Percentiles rank a stretch among this genome's conserved stretches.
Conservation (phyloP, 2,888 invertebrate genomes). For the Spilarctia lutea region DNA sequence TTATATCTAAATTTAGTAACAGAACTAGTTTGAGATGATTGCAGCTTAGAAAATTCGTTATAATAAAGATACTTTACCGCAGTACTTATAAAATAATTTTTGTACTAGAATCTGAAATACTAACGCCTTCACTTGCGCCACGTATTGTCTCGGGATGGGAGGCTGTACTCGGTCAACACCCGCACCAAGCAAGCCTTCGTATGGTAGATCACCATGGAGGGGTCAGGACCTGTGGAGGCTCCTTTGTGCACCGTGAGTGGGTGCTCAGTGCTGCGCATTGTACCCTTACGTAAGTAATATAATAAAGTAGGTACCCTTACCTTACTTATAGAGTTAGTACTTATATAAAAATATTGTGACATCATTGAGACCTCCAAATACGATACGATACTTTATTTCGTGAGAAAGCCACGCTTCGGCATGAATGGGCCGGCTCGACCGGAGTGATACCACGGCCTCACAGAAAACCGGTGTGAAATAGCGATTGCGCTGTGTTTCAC, state of each 20-base stretch:
- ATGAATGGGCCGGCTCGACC: too few relatives aligned
- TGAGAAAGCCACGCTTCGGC: too few relatives aligned
- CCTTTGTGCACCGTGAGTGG: conserved; percentile 71
- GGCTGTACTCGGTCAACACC: conserved; percentile 71
- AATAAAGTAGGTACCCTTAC: too few relatives aligned
- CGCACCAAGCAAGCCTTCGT: conserved; percentile 72
- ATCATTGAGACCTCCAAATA: too few relatives aligned
- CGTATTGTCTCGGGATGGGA: conserved; percentile 78
- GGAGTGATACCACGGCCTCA: too few relatives aligned
- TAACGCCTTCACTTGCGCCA: background rate
- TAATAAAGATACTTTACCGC: background rate
- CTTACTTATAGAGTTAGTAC: too few relatives aligned
- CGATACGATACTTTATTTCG: too few relatives aligned
- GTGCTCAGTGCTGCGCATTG: conserved; percentile 76
- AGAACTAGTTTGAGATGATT: background rate
- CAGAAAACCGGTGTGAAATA: too few relatives aligned
- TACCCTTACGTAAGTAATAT: conserved; percentile 67
- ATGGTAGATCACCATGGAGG: conserved; percentile 59
- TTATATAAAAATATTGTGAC: background rate
- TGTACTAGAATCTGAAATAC: background rate
- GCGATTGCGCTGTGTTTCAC: too few relatives aligned
- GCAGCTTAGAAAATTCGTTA: background rate
- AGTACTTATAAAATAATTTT: background rate
- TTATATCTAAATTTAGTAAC: background rate
- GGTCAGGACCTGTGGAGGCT: conserved; percentile 72